These are phyloP conservation scores for Halcyon leucocephala DNA, from an alignment of 2,797 vertebrate species.

Conservation along the genomic window DNA sequence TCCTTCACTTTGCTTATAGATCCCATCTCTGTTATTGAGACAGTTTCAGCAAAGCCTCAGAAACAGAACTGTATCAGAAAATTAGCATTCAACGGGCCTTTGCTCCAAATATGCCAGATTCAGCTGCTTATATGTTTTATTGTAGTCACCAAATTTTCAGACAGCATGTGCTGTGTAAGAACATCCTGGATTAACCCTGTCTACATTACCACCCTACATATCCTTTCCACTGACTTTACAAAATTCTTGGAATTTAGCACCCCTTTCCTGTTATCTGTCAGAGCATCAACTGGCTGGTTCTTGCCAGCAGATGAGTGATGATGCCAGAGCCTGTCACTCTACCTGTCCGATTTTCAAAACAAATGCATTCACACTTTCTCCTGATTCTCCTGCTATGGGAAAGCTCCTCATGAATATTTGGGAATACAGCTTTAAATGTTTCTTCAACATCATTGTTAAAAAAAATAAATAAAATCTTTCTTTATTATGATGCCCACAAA, in stretches of 20 bases:
- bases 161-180: neutral
- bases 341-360: neutral
- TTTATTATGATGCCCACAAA: neutral
- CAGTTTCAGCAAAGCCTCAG: neutral
- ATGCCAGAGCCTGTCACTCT: neutral
- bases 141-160: neutral
- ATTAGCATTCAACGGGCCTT: neutral
- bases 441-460: neutral
- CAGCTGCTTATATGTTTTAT: neutral
- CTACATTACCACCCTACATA: neutral
- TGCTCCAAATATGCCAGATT: neutral
- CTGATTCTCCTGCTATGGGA: neutral
- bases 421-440: neutral
- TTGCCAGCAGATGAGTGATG: neutral
- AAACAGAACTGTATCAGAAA: neutral
- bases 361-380: neutral
- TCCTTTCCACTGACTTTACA: neutral
- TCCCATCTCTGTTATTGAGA: neutral
- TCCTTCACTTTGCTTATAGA: neutral
- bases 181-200: neutral
- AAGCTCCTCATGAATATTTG: neutral
- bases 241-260: neutral
- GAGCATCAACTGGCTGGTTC: neutral
- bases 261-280: neutral
- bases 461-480: neutral